These are phyloP conservation scores for Trinectes maculatus DNA, from an alignment of 2,113 vertebrate genomes.

Conservation along the genomic window DNA sequence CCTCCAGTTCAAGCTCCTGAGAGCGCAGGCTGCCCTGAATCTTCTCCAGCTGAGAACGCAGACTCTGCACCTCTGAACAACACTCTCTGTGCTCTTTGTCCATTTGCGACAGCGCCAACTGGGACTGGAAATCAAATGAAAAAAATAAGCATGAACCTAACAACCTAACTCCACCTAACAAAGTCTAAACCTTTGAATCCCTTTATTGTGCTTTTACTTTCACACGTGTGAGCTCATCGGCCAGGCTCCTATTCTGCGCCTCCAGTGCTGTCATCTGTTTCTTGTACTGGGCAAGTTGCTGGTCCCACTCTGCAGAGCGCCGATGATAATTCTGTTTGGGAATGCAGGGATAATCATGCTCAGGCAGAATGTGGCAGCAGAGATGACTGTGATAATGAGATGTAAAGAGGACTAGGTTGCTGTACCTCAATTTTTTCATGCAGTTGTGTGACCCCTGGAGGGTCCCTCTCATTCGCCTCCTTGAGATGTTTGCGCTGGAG, in stretches of 20 bases:
- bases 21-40: conserved; percentile 84
- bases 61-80: conserved; percentile 83
- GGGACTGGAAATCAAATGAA: conserved; percentile 73
- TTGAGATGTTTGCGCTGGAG: conserved; percentile 88
- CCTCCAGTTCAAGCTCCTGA: conserved; percentile 87
- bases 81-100: conserved; percentile 84
- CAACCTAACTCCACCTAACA: background rate
- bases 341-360: background rate
- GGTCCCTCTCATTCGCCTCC: conserved; percentile 79
- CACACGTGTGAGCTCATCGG: conserved; percentile 85
- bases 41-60: conserved; percentile 84
- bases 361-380: conserved; percentile 18
- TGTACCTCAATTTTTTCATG: conserved; percentile 87
- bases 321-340: conserved; percentile 86
- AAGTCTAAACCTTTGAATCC: too few species aligned
- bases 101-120: conserved; percentile 76
- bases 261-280: conserved; percentile 89
- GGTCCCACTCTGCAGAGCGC: conserved; percentile 89
- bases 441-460: conserved; percentile 82
- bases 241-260: conserved; percentile 87
- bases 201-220: conserved; percentile 87
- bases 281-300: conserved; percentile 87
- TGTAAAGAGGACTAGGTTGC: background rate
- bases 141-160: background rate
- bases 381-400: background rate